These are phyloP conservation scores for Orthonevra nobilis DNA, from an alignment of 2,888 invertebrate genomes.

Conservation along the genomic window DNA sequence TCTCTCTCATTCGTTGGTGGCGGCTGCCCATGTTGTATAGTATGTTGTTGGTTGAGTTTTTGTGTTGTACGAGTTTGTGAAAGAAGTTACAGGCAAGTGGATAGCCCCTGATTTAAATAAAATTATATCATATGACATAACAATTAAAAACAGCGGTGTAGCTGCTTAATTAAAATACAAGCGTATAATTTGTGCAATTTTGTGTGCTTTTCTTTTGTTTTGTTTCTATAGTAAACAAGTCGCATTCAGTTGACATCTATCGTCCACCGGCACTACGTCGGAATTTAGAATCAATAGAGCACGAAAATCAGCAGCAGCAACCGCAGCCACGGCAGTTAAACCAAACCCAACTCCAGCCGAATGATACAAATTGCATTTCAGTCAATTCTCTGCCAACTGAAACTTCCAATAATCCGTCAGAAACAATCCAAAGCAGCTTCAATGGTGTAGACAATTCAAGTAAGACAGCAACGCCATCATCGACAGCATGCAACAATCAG, in stretches of 20 bases:
- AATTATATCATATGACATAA: conserved; percentile 55
- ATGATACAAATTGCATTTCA: conserved; percentile 57
- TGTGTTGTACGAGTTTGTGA: conserved; percentile 50
- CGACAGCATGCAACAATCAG: conserved; percentile 78
- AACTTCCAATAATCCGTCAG: not conserved
- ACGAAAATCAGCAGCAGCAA: conserved; percentile 69
- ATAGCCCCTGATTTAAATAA: conserved; percentile 16
- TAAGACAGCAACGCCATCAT: conserved; percentile 74
- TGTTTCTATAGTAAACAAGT: conserved; percentile 75
- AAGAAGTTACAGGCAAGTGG: conserved; percentile 38
- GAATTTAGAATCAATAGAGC: conserved; percentile 72
- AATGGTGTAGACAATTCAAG: conserved; percentile 72
- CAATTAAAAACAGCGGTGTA: conserved; percentile 30
- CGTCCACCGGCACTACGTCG: conserved; percentile 82
- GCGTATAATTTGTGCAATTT: conserved; percentile 31
- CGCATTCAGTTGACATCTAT: conserved; percentile 81
- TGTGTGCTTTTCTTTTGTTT: conserved; percentile 20
- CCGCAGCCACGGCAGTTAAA: conserved; percentile 60
- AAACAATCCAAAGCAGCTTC: conserved; percentile 37
- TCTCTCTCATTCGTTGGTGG: not conserved
- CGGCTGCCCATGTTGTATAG: conserved; percentile 10
- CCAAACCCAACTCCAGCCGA: conserved; percentile 66
- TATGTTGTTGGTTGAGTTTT: conserved; percentile 34
- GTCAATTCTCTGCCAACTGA: conserved; percentile 35
- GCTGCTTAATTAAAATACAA: conserved; percentile 10